Evolutionary conservation across 2,797 vertebrate genomes (phyloP).

Genomic region (Tenualosa ilisha): DNA sequence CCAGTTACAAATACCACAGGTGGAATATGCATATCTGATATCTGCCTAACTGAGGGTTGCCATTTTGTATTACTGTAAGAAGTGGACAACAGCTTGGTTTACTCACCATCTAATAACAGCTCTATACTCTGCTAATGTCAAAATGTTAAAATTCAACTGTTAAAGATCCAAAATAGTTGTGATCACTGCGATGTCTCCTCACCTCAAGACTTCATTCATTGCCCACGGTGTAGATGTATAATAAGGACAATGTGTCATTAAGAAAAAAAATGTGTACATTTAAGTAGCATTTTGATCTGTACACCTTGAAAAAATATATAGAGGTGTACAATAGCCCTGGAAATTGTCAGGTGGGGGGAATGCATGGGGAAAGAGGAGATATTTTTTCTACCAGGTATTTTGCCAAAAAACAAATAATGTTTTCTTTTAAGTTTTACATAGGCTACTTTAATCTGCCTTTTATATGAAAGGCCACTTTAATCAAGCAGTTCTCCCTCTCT

Average conservation of each 20-base stretch:
- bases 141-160: not conserved
- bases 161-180: not conserved
- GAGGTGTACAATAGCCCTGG: not conserved
- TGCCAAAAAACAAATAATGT: conserved; percentile 17
- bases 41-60: not conserved
- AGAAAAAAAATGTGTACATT: conserved; percentile 6
- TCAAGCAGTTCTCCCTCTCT: conserved; percentile 46
- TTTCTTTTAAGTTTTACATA: not conserved
- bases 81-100: not conserved
- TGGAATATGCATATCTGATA: not conserved
- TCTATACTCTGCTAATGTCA: not conserved
- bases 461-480: conserved; percentile 29
- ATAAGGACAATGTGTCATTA: not conserved
- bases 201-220: not conserved
- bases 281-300: not conserved
- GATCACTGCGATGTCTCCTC: not conserved
- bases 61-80: not conserved
- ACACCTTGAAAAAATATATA: not conserved
- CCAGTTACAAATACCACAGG: not conserved
- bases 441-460: conserved; percentile 35
- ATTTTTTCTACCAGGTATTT: conserved; percentile 10
- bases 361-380: not conserved
- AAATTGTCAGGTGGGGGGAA: not conserved
- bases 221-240: not conserved
- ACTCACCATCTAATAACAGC: not conserved